Conservation (phyloP, 92 coral and sea anemone genomes). For the Zoanthus sociatus region DNA sequence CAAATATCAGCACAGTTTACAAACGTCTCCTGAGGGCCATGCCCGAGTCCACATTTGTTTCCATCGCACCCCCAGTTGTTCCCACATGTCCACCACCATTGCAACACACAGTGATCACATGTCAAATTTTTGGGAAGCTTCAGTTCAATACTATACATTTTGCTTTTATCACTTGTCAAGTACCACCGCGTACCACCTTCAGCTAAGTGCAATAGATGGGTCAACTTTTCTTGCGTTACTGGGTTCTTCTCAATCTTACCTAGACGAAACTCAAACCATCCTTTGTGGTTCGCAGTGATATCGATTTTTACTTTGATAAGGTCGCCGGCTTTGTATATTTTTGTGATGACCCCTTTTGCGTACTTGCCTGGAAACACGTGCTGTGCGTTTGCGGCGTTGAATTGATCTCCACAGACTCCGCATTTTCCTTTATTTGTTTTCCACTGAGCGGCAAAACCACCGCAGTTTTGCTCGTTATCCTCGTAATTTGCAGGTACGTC, state of each 20-base stretch:
- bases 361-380: slow-evolving; percentile 70
- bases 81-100: slow-evolving; percentile 61
- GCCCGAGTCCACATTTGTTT: not conserved
- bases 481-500: slow-evolving; percentile 15
- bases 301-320: slow-evolving; percentile 62
- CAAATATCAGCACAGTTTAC: slow-evolving; percentile 53
- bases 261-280: slow-evolving; percentile 24
- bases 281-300: slow-evolving; percentile 41
- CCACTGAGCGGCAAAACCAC: slow-evolving; percentile 4
- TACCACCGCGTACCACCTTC: slow-evolving; percentile 36
- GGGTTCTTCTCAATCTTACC: not conserved
- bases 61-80: slow-evolving; percentile 46
- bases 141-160: slow-evolving; percentile 19
- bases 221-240: slow-evolving; percentile 1
- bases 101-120: slow-evolving; percentile 54
- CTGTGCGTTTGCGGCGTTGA: slow-evolving; percentile 40
- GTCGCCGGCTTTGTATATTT: slow-evolving; percentile 59
- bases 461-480: slow-evolving; percentile 1
- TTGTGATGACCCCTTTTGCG: slow-evolving; percentile 61
- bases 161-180: slow-evolving; percentile 23
- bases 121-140: slow-evolving; percentile 43
- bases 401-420: slow-evolving; percentile 81
- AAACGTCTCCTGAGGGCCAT: slow-evolving; percentile 42
- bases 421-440: slow-evolving; percentile 72
- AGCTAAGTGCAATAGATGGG: slow-evolving; percentile 10